phyloP scores from a whole-genome alignment of 2,888 invertebrate species.

The Periphyllus acericola region DNA sequence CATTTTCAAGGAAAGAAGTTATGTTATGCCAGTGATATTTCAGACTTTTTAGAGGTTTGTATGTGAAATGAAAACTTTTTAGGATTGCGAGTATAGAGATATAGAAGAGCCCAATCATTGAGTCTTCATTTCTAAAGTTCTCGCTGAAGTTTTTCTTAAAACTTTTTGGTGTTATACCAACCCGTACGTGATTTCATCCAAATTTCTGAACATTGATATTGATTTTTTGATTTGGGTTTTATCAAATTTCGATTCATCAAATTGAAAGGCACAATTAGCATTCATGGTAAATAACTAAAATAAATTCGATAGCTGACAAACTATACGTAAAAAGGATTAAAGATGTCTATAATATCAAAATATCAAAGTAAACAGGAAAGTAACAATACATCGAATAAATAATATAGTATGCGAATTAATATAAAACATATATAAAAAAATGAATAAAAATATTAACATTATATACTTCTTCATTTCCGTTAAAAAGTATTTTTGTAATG shows the following conservation, averaged over 20 bases:
- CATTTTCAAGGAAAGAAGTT: not conserved
- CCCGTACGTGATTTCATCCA: not conserved
- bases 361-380: no score
- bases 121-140: not conserved
- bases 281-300: no score
- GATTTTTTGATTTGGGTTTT: not conserved
- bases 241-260: not conserved
- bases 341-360: no score
- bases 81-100: not conserved
- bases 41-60: not conserved
- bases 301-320: no score
- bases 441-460: no score
- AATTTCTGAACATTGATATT: not conserved
- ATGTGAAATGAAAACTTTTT: not conserved
- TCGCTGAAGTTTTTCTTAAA: slow-evolving; percentile 7
- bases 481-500: not conserved
- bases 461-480: no score
- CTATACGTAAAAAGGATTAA: no score
- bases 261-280: no score
- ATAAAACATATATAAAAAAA: no score
- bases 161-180: slow-evolving; percentile 16
- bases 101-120: not conserved
- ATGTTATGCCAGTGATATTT: not conserved
- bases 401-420: no score
- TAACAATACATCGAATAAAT: no score